phyloP scores from a whole-genome alignment of 2,797 vertebrate genomes.

The Chelonia mydas region DNA sequence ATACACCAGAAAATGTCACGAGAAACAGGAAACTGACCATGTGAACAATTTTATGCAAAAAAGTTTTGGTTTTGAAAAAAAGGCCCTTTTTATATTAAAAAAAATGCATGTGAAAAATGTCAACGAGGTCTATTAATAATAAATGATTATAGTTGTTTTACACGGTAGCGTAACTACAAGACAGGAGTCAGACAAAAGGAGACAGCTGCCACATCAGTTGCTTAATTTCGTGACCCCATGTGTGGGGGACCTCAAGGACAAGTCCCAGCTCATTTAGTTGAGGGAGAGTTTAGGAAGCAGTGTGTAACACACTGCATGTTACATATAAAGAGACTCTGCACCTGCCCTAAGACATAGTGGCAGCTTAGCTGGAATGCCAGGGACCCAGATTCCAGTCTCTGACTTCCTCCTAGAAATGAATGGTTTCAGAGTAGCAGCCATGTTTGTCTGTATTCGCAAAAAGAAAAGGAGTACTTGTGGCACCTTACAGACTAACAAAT shows the following conservation, averaged over 20 bases:
- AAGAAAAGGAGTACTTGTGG: too few species aligned
- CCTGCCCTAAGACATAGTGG: background rate
- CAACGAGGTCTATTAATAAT: background rate
- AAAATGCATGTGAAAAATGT: background rate
- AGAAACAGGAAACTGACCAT: background rate
- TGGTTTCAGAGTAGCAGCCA: too few species aligned
- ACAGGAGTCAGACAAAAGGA: background rate
- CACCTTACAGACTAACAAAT: too few species aligned
- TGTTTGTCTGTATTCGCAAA: too few species aligned
- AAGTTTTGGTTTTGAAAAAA: background rate
- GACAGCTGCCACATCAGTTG: background rate
- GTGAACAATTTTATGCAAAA: background rate
- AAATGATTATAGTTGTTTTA: background rate
- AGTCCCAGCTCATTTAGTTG: background rate
- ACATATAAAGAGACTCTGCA: background rate
- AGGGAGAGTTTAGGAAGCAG: background rate
- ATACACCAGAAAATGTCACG: background rate
- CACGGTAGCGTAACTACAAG: background rate
- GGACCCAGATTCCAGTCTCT: background rate
- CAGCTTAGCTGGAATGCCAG: background rate
- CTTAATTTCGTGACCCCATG: accelerated
- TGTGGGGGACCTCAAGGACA: accelerated
- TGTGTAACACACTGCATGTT: background rate
- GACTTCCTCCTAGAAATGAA: background rate
- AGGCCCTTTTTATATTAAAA: background rate